Base-by-base conservation (phyloP, 2,797 vertebrate genomes). In the Poecilia wingei region DNA sequence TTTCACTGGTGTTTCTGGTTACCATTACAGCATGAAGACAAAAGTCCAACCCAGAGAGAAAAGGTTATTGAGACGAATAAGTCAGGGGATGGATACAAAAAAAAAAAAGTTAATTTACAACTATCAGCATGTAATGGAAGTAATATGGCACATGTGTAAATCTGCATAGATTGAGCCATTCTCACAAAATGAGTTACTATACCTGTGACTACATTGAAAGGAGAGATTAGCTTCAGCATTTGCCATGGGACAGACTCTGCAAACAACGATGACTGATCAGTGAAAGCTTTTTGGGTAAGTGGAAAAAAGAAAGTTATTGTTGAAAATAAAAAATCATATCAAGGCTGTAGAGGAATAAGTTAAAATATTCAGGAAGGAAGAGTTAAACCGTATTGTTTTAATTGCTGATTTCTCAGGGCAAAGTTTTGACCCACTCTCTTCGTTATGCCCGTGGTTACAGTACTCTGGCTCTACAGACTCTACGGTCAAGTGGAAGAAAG, bases 391-490 rank as follows among this genome's bases (percentile, higher is more conserved):
- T 73, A 55, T 16, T 46, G 78, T 70, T 73, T 64, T 36, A 73
- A 57, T 82, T 61, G 41, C 51, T 79, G 69, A 79, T 84, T 78
- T 81, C 43, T 68, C 12, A 78, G 78, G 81, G 39, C 6, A 79
- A 82, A 76, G 5, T 77, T 25, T 39, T 74, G 74, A 79, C 20
- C 66, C 55, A 39, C 6, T 75, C 45, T 66, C 70, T 85, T 72
- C 14, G 13, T 74, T 77, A n/a, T 28, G 68, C 41, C 41, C 0
- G 6, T 45, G 68, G 68, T 70, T 45, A 45, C 68, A 70, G n/a
- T 46, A 70, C 41, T 46, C 12, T 70, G 68, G 16, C 41, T 45
- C 25, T 31, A 31, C 16, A 8, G 49, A 51, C 6, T 22, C 2
- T 53, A 25, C 2, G 2, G 49, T 53, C 2, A 25, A 53, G 49